Percentiles rank a stretch among this genome's conserved stretches.
Evolutionary conservation across 2,888 invertebrate genomes (phyloP).

Genomic region (Philaethria dido): DNA sequence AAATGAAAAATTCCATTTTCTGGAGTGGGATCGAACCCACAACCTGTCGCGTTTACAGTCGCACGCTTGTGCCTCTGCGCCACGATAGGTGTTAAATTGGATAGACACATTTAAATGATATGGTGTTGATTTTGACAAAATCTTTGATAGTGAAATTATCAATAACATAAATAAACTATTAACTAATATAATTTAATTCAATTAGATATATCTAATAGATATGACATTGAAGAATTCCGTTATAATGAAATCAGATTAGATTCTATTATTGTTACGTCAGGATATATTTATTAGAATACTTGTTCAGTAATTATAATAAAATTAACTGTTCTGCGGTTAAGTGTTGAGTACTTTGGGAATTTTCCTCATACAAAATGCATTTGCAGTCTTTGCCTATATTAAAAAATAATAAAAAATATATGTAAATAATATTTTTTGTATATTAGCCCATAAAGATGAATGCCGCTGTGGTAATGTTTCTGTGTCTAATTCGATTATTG

Average conservation of each 20-base stretch:
- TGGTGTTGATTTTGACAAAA: neutral
- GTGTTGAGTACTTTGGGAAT: neutral
- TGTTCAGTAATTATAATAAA: conserved; percentile 19
- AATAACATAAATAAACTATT: conserved; percentile 10
- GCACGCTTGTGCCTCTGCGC: too few relatives aligned
- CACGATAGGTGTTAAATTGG: too few relatives aligned
- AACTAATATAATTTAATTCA: conserved; percentile 7
- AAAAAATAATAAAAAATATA: too few relatives aligned
- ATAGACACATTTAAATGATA: neutral
- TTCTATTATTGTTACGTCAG: conserved; percentile 17
- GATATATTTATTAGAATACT: neutral
- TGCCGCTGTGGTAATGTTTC: too few relatives aligned
- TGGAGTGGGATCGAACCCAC: too few relatives aligned
- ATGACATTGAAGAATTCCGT: conserved; percentile 7
- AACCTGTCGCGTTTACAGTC: too few relatives aligned
- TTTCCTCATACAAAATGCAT: neutral
- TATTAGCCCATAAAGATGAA: too few relatives aligned
- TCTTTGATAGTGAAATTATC: conserved; percentile 5
- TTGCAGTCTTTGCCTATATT: too few relatives aligned
- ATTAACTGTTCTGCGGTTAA: neutral
- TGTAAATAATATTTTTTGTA: too few relatives aligned
- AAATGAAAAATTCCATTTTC: too few relatives aligned
- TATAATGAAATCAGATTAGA: conserved; percentile 17
- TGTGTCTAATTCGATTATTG: too few relatives aligned
- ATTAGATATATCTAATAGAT: neutral